phyloP scores from a whole-genome alignment of 2,797 vertebrate genomes.

The Australoheros facetus region DNA sequence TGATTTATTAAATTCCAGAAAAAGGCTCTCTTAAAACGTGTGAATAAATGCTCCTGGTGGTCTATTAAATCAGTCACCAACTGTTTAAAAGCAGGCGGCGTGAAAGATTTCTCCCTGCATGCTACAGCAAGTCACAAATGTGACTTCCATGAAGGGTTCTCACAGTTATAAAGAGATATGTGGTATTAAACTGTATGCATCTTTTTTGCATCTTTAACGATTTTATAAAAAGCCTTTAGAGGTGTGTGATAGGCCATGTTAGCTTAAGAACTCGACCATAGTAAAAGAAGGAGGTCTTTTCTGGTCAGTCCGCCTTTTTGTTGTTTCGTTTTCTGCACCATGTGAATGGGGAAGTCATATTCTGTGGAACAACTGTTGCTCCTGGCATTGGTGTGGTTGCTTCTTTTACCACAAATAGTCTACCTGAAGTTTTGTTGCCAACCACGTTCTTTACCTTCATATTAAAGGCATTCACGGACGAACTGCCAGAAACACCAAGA shows the following conservation, averaged over 20 bases:
- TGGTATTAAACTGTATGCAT: background rate
- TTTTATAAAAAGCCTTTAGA: background rate
- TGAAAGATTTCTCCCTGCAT: background rate
- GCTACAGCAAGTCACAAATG: background rate
- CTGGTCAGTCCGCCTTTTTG: too few species aligned
- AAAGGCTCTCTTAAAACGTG: slow-evolving; percentile 20
- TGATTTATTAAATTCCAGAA: slow-evolving; percentile 39
- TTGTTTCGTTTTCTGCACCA: too few species aligned
- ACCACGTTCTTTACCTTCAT: too few species aligned
- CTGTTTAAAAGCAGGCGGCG: slow-evolving; percentile 18
- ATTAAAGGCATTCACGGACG: too few species aligned
- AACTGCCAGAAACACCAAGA: too few species aligned
- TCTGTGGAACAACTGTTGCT: too few species aligned
- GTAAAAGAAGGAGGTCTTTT: too few species aligned
- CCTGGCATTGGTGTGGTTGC: too few species aligned
- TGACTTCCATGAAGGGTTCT: fast-evolving
- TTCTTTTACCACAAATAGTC: too few species aligned
- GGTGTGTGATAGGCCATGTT: background rate
- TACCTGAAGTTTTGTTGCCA: too few species aligned
- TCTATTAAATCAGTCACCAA: slow-evolving; percentile 12
- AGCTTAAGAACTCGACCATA: too few species aligned
- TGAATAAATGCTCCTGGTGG: background rate
- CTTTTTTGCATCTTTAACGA: background rate
- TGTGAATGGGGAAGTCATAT: too few species aligned
- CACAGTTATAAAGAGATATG: background rate